A percentile compares a stretch with the other conserved stretches of the same genome.
Evolutionary conservation across 1,140 invertebrate genomes (phyloP).

Genomic region (Drosophila bocki): DNA sequence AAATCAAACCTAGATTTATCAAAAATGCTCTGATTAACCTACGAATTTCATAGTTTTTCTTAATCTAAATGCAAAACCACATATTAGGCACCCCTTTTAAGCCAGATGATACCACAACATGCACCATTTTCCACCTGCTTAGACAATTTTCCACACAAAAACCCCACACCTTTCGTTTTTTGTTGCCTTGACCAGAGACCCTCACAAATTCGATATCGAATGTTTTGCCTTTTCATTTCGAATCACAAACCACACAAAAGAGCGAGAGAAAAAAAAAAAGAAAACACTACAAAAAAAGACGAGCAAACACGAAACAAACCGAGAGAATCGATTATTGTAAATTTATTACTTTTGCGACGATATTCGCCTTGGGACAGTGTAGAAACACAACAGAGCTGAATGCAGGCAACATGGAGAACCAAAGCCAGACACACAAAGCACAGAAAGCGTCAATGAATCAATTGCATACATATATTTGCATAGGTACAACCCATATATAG

Average conservation of each 20-base stretch:
- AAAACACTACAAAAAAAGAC: slow-evolving; percentile 6
- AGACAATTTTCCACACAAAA: slow-evolving; percentile 11
- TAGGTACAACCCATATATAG: not conserved
- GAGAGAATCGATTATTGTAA: slow-evolving; percentile 60
- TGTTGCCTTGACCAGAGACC: slow-evolving; percentile 31
- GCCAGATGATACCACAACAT: not conserved
- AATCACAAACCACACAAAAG: slow-evolving; percentile 3
- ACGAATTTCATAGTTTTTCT: not conserved
- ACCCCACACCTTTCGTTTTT: not conserved
- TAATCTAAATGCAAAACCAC: not conserved
- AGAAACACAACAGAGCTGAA: slow-evolving; percentile 34
- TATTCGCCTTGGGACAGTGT: slow-evolving; percentile 33
- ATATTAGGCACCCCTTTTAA: not conserved
- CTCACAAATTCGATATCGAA: slow-evolving; percentile 32
- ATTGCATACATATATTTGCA: slow-evolving; percentile 18
- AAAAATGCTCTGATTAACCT: not conserved
- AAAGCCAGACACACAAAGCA: slow-evolving; percentile 10
- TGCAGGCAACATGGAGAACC: not conserved
- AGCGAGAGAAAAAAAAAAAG: not conserved
- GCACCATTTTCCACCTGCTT: slow-evolving; percentile 14
- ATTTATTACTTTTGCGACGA: slow-evolving; percentile 59
- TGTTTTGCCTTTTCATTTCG: slow-evolving; percentile 14
- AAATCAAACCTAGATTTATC: too few relatives aligned
- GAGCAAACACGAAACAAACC: slow-evolving; percentile 11
- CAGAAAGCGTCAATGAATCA: slow-evolving; percentile 61